Evolutionary conservation across 2,113 vertebrate genomes (phyloP).

Genomic region (Aptenodytes forsteri): DNA sequence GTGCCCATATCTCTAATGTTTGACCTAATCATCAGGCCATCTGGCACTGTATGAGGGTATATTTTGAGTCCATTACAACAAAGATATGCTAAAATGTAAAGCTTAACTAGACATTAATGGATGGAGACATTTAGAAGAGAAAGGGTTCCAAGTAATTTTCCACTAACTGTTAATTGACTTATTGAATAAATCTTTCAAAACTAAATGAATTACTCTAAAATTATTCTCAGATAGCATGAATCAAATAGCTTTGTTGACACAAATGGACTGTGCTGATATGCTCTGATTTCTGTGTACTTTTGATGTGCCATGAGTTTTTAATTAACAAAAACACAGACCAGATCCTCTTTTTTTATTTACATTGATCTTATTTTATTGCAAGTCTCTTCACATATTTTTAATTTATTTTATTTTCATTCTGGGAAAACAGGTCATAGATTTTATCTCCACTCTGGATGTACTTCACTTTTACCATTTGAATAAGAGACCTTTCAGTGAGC

Average conservation of each 20-base stretch:
- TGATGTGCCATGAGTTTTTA: neutral
- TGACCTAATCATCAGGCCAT: neutral
- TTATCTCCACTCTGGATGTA: neutral
- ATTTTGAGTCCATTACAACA: neutral
- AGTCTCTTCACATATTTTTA: neutral
- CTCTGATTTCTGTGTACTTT: neutral
- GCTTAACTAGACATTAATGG: neutral
- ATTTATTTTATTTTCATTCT: neutral
- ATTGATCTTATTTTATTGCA: neutral
- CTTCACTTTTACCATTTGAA: neutral
- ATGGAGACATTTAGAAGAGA: neutral
- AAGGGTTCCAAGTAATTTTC: neutral
- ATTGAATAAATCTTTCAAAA: neutral
- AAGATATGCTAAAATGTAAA: neutral
- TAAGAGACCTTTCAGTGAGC: neutral
- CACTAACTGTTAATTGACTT: neutral
- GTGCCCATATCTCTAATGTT: neutral
- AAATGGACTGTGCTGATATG: neutral
- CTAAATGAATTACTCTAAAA: neutral
- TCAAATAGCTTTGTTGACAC: neutral
- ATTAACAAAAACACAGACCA: accelerated
- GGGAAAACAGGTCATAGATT: neutral
- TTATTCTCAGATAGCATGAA: neutral
- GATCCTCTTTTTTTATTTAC: neutral
- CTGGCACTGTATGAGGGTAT: neutral